phyloP scores from a whole-genome alignment of 2,797 vertebrate genomes.

The Hylomyscus alleni region DNA sequence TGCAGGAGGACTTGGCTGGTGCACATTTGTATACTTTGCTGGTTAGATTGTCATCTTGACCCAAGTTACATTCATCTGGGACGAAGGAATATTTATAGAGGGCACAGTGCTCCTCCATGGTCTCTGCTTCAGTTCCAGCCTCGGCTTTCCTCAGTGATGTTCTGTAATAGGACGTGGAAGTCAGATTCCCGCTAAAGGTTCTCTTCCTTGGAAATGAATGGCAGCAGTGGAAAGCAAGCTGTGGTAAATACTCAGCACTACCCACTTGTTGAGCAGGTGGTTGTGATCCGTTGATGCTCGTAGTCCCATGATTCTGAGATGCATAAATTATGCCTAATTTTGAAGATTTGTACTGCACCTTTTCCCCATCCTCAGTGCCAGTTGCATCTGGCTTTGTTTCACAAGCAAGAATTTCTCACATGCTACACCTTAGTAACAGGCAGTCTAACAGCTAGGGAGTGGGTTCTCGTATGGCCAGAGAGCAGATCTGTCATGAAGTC shows the following conservation, averaged over 20 bases:
- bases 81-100: neutral
- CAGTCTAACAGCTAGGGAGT: neutral
- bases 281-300: neutral
- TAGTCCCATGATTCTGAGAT: neutral
- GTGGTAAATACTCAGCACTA: neutral
- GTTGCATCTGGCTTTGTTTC: conserved; percentile 29
- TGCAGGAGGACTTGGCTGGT: neutral
- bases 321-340: neutral
- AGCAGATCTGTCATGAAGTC: conserved; percentile 11
- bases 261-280: neutral
- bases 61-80: neutral
- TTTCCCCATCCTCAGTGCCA: neutral
- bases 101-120: neutral
- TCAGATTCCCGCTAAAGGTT: neutral
- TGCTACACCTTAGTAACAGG: neutral
- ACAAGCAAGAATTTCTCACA: conserved; percentile 1
- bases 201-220: neutral
- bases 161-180: neutral
- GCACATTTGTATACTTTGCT: neutral
- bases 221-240: neutral
- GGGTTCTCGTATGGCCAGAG: neutral
- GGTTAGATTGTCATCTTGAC: neutral
- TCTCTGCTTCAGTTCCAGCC: neutral
- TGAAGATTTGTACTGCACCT: neutral
- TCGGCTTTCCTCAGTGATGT: neutral